These are phyloP conservation scores for Pteruthius melanotis DNA, from an alignment of 2,113 vertebrate species.

Conservation along the genomic window DNA sequence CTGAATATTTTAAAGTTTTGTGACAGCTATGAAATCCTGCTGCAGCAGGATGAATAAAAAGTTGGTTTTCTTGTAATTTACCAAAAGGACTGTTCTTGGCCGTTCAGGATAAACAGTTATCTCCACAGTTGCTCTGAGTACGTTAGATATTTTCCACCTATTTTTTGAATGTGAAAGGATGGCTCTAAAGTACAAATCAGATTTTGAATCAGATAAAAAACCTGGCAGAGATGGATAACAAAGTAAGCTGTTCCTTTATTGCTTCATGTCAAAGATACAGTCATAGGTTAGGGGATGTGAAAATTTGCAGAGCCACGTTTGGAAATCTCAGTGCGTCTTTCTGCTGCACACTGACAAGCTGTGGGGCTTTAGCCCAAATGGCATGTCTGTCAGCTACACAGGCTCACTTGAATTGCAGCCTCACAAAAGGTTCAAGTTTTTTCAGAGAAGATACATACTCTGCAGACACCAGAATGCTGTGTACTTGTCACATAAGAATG, in stretches of 20 bases:
- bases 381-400: background rate
- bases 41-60: conserved; percentile 25
- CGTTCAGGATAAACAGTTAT: background rate
- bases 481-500: background rate
- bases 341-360: background rate
- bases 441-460: background rate
- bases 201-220: conserved; percentile 30
- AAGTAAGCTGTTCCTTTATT: conserved; percentile 12
- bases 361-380: conserved; percentile 4
- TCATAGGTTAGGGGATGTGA: background rate
- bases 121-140: background rate
- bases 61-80: conserved; percentile 42
- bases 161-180: background rate
- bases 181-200: conserved; percentile 8
- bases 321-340: background rate
- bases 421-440: background rate
- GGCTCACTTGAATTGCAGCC: conserved; percentile 1
- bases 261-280: background rate
- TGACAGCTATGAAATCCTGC: conserved; percentile 58
- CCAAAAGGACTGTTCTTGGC: background rate
- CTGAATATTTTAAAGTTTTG: conserved; percentile 38
- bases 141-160: background rate
- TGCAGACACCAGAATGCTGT: background rate
- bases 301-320: background rate
- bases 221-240: conserved; percentile 25